Evolutionary conservation across 2,888 invertebrate genomes (phyloP).

Genomic region (Melanophora roralis): DNA sequence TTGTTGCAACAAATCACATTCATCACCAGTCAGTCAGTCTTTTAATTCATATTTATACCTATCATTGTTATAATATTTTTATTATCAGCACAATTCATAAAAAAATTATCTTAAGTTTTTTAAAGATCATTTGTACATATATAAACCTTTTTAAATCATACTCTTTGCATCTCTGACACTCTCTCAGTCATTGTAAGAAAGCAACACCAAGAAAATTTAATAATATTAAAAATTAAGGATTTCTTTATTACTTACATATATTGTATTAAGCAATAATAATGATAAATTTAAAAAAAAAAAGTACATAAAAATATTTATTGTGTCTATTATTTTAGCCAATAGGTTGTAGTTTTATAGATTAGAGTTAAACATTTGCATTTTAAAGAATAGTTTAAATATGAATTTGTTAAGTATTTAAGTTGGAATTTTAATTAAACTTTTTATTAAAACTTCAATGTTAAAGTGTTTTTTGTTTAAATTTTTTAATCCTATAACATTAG

Average conservation of each 20-base stretch:
- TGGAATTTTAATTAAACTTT: slow-evolving; percentile 28
- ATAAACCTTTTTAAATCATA: not conserved
- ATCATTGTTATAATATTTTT: not conserved
- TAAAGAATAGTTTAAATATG: slow-evolving; percentile 55
- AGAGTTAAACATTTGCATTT: slow-evolving; percentile 24
- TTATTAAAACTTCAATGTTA: slow-evolving; percentile 53
- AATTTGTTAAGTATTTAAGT: slow-evolving; percentile 61
- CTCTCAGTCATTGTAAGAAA: slow-evolving; percentile 46
- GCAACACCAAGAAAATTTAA: slow-evolving; percentile 44
- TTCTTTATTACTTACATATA: slow-evolving; percentile 10
- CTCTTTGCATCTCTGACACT: not conserved
- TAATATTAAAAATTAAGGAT: too few relatives aligned
- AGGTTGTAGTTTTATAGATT: slow-evolving; percentile 58
- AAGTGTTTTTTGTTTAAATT: slow-evolving; percentile 55
- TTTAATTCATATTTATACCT: slow-evolving; percentile 5
- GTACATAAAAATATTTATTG: not conserved
- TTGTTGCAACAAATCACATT: slow-evolving; percentile 13
- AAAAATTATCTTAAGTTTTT: not conserved
- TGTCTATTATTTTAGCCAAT: slow-evolving; percentile 45
- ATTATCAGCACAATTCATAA: slow-evolving; percentile 57
- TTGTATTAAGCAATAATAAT: slow-evolving; percentile 46
- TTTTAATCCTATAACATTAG: not conserved
- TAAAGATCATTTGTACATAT: not conserved
- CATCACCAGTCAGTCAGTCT: slow-evolving; percentile 26
- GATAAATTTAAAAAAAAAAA: not conserved